Percentiles rank a stretch among this genome's conserved stretches.
phyloP scores from a whole-genome alignment of 2,888 invertebrate species.

The Spodoptera picta region DNA sequence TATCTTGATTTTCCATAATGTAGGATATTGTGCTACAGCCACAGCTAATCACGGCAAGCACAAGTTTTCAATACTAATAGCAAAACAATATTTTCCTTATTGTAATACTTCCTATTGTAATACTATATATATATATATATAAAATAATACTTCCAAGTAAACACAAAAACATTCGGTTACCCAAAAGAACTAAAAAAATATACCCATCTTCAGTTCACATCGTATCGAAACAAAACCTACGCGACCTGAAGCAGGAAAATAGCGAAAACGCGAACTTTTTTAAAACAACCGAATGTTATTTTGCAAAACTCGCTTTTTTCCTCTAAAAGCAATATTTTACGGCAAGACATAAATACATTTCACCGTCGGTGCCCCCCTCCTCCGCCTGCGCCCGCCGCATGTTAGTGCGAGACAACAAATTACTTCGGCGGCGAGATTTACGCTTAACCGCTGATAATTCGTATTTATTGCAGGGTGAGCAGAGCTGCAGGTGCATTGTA shows the following conservation, averaged over 20 bases:
- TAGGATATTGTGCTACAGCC: too few relatives aligned
- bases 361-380: constrained; percentile 4
- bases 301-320: constrained; percentile 44
- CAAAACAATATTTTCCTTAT: too few relatives aligned
- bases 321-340: constrained; percentile 43
- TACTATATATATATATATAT: too few relatives aligned
- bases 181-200: too few relatives aligned
- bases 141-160: too few relatives aligned
- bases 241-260: background rate
- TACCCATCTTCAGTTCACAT: too few relatives aligned
- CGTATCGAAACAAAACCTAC: constrained; percentile 1
- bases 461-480: constrained; percentile 27
- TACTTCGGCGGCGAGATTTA: constrained; percentile 40
- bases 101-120: too few relatives aligned
- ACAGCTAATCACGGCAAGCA: too few relatives aligned
- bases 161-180: too few relatives aligned
- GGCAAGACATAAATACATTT: constrained; percentile 55
- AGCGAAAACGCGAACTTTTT: constrained; percentile 22
- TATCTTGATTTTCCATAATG: too few relatives aligned
- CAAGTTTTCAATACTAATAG: too few relatives aligned
- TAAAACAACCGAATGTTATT: constrained; percentile 44
- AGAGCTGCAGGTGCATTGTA: constrained; percentile 25
- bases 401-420: constrained; percentile 28
- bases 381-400: too few relatives aligned
- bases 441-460: constrained; percentile 39